phyloP scores from a whole-genome alignment of 2,113 vertebrate genomes.

The Pelvicachromis taeniatus region DNA sequence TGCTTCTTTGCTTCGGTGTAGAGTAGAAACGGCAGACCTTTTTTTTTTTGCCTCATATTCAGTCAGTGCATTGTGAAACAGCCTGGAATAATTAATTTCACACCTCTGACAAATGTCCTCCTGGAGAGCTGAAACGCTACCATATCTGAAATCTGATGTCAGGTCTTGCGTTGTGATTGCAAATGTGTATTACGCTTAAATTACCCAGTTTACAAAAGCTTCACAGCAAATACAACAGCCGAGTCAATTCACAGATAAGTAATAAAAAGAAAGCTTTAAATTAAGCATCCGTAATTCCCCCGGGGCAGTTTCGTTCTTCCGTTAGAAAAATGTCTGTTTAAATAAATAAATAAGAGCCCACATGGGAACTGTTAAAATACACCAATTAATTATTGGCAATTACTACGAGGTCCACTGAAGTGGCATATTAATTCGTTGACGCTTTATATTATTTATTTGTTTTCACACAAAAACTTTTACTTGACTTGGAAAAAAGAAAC shows the following conservation, averaged over 20 bases:
- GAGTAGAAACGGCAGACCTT: not conserved
- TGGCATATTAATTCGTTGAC: conserved; percentile 19
- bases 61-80: not conserved
- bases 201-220: not conserved
- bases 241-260: not conserved
- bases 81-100: not conserved
- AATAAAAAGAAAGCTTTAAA: not conserved
- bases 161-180: not conserved
- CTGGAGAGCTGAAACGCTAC: not conserved
- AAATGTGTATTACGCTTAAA: not conserved
- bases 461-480: not conserved
- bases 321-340: conserved; percentile 2
- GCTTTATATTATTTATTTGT: not conserved
- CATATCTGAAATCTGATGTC: not conserved
- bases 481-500: not conserved
- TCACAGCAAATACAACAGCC: not conserved
- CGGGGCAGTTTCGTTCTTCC: not conserved
- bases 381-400: conserved; percentile 36
- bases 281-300: not conserved
- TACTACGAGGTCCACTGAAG: conserved; percentile 6
- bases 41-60: not conserved
- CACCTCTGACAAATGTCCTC: not conserved
- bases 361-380: not conserved
- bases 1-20: not conserved
- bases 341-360: not conserved